Conservation (phyloP, 2,888 invertebrate species). For the Ormyrus thymus region DNA sequence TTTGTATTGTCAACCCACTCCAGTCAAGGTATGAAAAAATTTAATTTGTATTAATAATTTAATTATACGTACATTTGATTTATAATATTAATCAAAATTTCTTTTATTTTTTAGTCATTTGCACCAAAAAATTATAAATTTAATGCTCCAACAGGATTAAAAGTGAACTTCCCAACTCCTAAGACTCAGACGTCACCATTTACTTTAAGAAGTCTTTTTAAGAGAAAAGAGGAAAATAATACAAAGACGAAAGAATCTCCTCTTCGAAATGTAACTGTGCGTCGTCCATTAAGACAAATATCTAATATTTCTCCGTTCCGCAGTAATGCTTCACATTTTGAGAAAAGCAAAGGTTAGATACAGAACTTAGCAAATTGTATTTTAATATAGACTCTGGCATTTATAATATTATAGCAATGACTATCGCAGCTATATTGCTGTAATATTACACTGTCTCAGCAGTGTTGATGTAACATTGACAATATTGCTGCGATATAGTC, state of each 20-base stretch:
- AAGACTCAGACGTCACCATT: neutral
- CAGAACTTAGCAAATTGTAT: neutral
- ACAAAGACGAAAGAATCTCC: neutral
- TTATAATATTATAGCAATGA: too few species aligned
- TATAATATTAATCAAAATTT: neutral
- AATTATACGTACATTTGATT: too few species aligned
- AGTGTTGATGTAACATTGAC: too few species aligned
- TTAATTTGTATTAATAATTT: too few species aligned
- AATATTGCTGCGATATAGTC: too few species aligned
- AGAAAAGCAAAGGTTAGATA: neutral
- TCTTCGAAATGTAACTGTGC: conserved; percentile 14
- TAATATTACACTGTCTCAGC: too few species aligned
- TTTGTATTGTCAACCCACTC: too few species aligned
- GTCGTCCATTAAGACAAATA: neutral
- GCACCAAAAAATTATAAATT: conserved; percentile 42
- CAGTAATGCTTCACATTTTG: neutral
- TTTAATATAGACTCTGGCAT: too few species aligned
- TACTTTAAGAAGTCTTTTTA: neutral
- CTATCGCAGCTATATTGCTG: too few species aligned
- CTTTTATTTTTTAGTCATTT: conserved; percentile 30
- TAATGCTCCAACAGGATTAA: conserved; percentile 16
- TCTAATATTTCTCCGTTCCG: neutral
- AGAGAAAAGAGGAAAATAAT: neutral
- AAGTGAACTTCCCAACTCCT: conserved; percentile 1
- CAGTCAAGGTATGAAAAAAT: too few species aligned